These are phyloP conservation scores for Stercorarius parasiticus DNA, from an alignment of 2,113 vertebrate genomes.

Conservation along the genomic window DNA sequence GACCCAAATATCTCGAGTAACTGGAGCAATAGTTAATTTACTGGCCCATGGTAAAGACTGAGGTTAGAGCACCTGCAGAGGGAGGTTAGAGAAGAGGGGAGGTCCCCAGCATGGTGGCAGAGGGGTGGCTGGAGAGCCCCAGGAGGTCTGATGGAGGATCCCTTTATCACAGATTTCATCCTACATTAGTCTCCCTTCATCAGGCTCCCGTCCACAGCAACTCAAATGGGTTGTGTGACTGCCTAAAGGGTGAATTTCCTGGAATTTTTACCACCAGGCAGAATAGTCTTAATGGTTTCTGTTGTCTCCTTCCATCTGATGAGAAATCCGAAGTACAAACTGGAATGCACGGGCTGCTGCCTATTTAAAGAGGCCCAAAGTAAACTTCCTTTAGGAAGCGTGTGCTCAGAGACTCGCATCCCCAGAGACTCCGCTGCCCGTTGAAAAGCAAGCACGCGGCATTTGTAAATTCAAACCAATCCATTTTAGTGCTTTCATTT, in stretches of 20 bases:
- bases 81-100: not conserved
- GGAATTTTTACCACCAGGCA: not conserved
- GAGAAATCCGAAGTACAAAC: not conserved
- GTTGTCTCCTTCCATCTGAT: not conserved
- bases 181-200: not conserved
- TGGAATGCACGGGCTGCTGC: not conserved
- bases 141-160: not conserved
- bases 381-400: conserved; percentile 47
- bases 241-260: not conserved
- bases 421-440: not conserved
- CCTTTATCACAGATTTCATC: not conserved
- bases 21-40: not conserved
- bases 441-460: not conserved
- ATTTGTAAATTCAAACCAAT: not conserved
- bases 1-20: not conserved
- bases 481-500: not conserved
- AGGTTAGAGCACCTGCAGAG: not conserved
- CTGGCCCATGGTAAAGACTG: not conserved
- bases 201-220: not conserved
- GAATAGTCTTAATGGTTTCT: not conserved
- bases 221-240: not conserved
- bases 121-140: not conserved
- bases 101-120: not conserved
- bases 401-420: not conserved
- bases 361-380: conserved; percentile 21